phyloP scores from a whole-genome alignment of 2,113 vertebrate species.

The Epinephelus fuscoguttatus region DNA sequence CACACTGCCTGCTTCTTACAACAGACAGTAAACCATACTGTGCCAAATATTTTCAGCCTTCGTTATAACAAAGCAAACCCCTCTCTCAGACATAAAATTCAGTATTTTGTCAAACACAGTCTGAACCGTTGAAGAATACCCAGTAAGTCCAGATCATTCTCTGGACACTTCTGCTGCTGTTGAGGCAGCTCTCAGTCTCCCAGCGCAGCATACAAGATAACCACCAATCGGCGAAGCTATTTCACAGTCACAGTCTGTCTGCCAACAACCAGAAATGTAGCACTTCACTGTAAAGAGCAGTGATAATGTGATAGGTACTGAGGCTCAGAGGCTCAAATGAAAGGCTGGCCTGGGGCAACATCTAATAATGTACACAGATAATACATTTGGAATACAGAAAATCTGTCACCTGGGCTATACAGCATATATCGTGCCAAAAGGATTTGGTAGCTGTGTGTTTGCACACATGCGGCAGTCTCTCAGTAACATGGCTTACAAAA shows the following conservation, averaged over 20 bases:
- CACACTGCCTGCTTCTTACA: background rate
- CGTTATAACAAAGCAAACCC: background rate
- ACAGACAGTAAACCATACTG: background rate
- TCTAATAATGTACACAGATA: background rate
- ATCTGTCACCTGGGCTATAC: constrained; percentile 5
- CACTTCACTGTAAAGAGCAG: constrained; percentile 58
- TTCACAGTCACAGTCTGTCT: constrained; percentile 37
- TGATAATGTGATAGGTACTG: constrained; percentile 49
- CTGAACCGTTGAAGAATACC: background rate
- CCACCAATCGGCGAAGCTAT: constrained; percentile 8
- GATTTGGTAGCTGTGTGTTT: background rate
- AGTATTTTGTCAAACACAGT: background rate
- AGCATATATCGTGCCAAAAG: background rate
- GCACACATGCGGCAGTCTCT: background rate
- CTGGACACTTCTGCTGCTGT: background rate
- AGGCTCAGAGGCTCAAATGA: constrained; percentile 31
- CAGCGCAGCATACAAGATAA: background rate
- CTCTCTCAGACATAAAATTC: background rate
- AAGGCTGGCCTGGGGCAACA: background rate
- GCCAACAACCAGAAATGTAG: constrained; percentile 60
- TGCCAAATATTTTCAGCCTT: background rate
- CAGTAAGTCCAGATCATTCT: background rate
- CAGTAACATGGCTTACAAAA: background rate
- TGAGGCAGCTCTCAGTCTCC: background rate
- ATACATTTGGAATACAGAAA: constrained; percentile 7